These are phyloP conservation scores for Hypercompe scribonia DNA, from an alignment of 2,888 invertebrate genomes.

Conservation along the genomic window DNA sequence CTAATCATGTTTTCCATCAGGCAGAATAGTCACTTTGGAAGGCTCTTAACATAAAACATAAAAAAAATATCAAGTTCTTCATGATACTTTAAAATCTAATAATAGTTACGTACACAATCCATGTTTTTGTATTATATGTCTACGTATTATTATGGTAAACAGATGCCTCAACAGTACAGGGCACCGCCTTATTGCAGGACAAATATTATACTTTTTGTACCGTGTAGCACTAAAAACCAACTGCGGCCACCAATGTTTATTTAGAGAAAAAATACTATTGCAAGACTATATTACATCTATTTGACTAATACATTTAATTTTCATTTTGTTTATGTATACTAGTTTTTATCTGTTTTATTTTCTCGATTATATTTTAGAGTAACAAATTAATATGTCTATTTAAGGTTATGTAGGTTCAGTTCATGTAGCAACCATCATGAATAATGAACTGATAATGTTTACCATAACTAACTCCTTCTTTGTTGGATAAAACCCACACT, in stretches of 20 bases:
- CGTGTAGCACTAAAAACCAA: constrained; percentile 34
- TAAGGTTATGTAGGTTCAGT: too few species aligned
- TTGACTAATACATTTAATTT: not conserved
- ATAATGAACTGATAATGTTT: too few species aligned
- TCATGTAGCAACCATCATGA: too few species aligned
- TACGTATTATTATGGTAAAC: constrained; percentile 9
- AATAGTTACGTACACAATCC: not conserved
- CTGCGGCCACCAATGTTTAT: constrained; percentile 39
- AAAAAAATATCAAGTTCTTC: not conserved
- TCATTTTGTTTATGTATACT: not conserved
- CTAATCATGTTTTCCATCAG: too few species aligned
- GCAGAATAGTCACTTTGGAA: too few species aligned
- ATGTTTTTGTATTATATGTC: not conserved
- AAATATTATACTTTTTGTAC: constrained; percentile 37
- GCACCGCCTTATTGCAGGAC: constrained; percentile 35
- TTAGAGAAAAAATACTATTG: constrained; percentile 26
- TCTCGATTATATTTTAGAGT: not conserved
- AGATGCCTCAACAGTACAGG: not conserved
- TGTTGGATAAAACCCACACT: too few species aligned
- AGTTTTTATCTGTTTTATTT: too few species aligned
- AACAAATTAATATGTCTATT: too few species aligned
- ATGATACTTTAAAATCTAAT: not conserved
- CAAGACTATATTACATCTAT: constrained; percentile 12
- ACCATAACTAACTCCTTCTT: too few species aligned
- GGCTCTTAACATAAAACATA: too few species aligned